Base-by-base conservation (phyloP, 2,797 vertebrate genomes). In the Cyclopterus lumpus region DNA sequence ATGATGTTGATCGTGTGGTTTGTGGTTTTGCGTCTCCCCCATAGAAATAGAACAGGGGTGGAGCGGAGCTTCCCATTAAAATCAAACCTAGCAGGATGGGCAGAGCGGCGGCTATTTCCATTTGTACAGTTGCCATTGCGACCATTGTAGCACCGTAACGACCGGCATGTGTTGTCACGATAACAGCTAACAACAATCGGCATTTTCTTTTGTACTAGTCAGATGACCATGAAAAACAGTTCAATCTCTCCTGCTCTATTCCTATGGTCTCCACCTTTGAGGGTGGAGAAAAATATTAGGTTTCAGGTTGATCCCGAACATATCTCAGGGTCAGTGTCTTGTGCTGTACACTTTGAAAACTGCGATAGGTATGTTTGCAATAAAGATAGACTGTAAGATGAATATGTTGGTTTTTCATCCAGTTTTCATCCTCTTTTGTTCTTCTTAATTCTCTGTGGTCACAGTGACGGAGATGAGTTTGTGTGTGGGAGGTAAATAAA, bases 401-500 rank as follows among this genome's bases (percentile, higher is more conserved):
- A 78, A 73, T 62, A 70, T 60, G 67, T 49, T 28, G 22, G 14
- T 77, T 79, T 44, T 83, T 57, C 32, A 64, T 48, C 68, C 44
- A 65, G 18, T 76, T 75, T 6, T 24, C 48, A 58, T 55, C 24
- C 40, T n/a, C 10, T 22, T 72, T 65, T n/a, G n/a, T 73, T 65
- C 54, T 22, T 69, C 63, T 55, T 34, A 70, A 81, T 73, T 83
- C 65, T 79, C 60, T 14, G 38, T 14, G 22, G 67, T 69, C 46
- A 66, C 51, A 2, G 44, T 61, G 75, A 76, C 54, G 79, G 24
- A 80, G 66, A 75, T 32, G 48, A 63, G 69, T 80, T 83, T 77
- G 38, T 81, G 80, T 62, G 87, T 91, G 78, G 87, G 83, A 81
- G 79, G 66, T 51, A 76, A 53, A 81, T 70, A 88, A 87, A 86